A percentile compares a stretch with the other conserved stretches of the same genome.
Conservation (phyloP, 2,113 vertebrate species). For the Sorex araneus region DNA sequence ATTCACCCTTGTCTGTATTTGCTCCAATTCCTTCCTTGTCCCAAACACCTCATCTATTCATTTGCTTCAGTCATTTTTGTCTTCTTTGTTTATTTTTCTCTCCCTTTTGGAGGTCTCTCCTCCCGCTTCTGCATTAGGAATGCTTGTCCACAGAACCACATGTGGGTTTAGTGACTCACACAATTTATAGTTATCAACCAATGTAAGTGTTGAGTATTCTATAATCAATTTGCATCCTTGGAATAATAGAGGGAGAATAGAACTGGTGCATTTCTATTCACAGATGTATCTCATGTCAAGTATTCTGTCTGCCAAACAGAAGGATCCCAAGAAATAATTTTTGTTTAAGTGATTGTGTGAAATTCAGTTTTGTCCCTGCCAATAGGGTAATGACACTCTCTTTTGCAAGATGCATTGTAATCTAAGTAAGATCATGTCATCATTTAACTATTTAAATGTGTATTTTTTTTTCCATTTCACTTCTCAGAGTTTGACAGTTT, state of each 20-base stretch:
- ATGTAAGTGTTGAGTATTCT: no score
- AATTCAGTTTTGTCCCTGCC: not conserved
- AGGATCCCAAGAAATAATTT: not conserved
- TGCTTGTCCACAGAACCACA: not conserved
- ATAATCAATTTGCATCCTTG: not conserved
- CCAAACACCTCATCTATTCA: not conserved
- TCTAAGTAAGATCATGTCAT: not conserved
- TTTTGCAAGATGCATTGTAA: not conserved
- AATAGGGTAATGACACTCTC: accelerated
- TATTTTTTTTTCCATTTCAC: not conserved
- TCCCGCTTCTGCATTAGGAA: no score
- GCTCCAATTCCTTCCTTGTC: accelerated
- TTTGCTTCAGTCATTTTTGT: accelerated
- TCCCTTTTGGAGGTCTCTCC: not conserved
- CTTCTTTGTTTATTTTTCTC: not conserved
- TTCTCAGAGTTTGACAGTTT: not conserved
- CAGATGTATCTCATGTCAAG: not conserved
- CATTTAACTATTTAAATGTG: not conserved
- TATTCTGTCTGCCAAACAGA: no score
- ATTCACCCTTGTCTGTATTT: accelerated
- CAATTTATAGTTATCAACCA: not conserved
- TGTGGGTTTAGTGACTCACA: not conserved
- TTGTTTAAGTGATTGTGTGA: not conserved
- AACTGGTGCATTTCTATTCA: not conserved
- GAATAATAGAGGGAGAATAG: not conserved